Evolutionary conservation across 2,797 vertebrate genomes (phyloP).

Genomic region (Leontopithecus rosalia): DNA sequence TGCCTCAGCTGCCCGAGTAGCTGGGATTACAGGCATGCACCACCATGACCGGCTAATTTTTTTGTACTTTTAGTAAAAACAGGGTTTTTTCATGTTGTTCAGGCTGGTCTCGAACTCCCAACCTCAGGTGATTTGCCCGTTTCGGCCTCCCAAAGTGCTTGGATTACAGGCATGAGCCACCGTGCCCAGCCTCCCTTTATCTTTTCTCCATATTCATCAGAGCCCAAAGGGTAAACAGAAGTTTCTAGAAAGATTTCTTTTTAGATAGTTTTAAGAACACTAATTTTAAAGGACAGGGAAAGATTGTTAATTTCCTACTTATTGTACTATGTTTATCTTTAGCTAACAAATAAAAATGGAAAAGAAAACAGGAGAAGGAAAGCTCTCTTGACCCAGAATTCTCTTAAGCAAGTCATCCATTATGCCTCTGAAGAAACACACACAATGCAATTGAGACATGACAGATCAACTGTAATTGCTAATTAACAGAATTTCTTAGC

Average conservation of each 20-base stretch:
- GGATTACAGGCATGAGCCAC: too few species aligned
- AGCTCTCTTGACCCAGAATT: neutral
- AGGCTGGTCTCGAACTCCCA: too few species aligned
- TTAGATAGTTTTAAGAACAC: slow-evolving; percentile 18
- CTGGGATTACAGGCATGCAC: too few species aligned
- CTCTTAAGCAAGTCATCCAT: neutral
- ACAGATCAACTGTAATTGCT: neutral
- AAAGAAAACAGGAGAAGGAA: slow-evolving; percentile 22
- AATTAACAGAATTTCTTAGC: slow-evolving; percentile 1
- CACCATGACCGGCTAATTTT: too few species aligned
- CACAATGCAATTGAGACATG: neutral
- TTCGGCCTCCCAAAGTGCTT: too few species aligned
- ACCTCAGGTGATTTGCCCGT: too few species aligned
- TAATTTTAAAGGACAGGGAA: slow-evolving; percentile 51
- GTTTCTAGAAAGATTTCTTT: neutral
- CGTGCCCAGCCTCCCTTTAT: neutral
- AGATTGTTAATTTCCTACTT: neutral
- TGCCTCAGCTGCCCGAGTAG: too few species aligned
- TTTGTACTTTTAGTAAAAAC: too few species aligned
- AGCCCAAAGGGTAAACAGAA: neutral
- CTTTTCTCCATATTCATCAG: neutral
- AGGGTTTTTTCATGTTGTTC: too few species aligned
- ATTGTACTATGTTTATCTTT: neutral
- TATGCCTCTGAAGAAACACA: neutral
- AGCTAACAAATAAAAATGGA: slow-evolving; percentile 4